These are phyloP conservation scores for Minunthozetes semirufus DNA, from an alignment of 2,888 invertebrate genomes.

Conservation along the genomic window DNA sequence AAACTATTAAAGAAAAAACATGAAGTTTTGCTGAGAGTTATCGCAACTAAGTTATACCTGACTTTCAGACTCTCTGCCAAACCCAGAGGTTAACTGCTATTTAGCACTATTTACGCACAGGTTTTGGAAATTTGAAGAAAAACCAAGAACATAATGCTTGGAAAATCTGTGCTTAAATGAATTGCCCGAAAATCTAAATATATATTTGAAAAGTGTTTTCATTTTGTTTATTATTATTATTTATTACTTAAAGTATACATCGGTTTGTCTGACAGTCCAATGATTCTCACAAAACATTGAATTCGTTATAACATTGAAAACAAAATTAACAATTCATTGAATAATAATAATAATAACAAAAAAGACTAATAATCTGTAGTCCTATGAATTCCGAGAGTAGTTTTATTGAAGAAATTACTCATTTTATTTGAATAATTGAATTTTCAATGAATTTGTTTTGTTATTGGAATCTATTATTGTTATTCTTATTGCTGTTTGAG, in stretches of 20 bases:
- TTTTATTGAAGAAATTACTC: no score
- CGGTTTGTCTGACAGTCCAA: not conserved
- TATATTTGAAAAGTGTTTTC: not conserved
- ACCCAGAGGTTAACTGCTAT: no score
- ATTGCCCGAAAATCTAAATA: no score
- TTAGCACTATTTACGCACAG: no score
- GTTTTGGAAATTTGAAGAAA: no score
- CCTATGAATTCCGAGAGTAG: no score
- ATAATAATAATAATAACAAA: not conserved
- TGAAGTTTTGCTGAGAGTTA: not conserved
- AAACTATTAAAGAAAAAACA: not conserved
- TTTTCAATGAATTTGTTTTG: conserved; percentile 20
- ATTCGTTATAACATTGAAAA: not conserved
- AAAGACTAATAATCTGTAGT: no score
- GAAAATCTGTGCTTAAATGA: no score
- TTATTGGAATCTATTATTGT: not conserved
- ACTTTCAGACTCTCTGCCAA: not conserved
- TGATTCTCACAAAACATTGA: not conserved
- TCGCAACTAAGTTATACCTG: not conserved
- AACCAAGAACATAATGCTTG: no score
- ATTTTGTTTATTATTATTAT: not conserved
- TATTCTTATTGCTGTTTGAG: not conserved
- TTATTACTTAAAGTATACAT: not conserved
- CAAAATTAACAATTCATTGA: not conserved
- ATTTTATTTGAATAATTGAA: not conserved